Base-by-base conservation (phyloP, 92 coral and sea anemone genomes). In the Pocillopora grandis region DNA sequence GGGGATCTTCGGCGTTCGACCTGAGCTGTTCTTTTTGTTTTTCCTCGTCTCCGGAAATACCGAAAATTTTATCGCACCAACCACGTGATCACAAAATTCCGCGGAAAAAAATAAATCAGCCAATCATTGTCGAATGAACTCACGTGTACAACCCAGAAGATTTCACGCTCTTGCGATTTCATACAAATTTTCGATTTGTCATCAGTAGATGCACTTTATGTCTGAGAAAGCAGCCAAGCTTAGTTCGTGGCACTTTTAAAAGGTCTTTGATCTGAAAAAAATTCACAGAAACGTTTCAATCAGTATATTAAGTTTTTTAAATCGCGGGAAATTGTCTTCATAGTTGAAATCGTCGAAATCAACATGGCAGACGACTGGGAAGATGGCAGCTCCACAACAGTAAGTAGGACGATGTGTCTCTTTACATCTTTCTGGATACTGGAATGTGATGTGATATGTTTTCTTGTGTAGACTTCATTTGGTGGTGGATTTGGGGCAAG, bases 351-450 rank as follows among this genome's bases (percentile, higher is more conserved):
- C 3, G 2, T 20, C 63, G 66, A 67, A 8, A 37, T 15, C 71
- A 91, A 58, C 85, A 91, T 91, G 94, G 89, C 87, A 20, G 93
- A 90, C 75, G 91, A 90, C 9, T 91, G 94, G 94, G 94, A 88
- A 63, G 89, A 91, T 63, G 86, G 59, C 80, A 87, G 89, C 48
- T 65, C 89, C 1, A 55, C 77, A 16, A 55, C 87, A 5, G 90
- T 78, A 78, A 86, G 57, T 70, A 0, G 58, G 18, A 2, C 0
- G 78, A 58, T 57, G 57, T 77, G 20, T 16, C 57, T 13, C 55
- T 27, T 17, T 75, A 14, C 2, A 62, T 48, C 10, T 18, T 62
- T 13, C 58, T 27, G 3, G 19, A 19, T 15, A 61, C 49, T 7
- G 23, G 15, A 42, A 21, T n/a, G 49, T 82, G 60, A 49, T 42